Base-by-base conservation (phyloP, 2,888 invertebrate genomes). In the Nebria salina region DNA sequence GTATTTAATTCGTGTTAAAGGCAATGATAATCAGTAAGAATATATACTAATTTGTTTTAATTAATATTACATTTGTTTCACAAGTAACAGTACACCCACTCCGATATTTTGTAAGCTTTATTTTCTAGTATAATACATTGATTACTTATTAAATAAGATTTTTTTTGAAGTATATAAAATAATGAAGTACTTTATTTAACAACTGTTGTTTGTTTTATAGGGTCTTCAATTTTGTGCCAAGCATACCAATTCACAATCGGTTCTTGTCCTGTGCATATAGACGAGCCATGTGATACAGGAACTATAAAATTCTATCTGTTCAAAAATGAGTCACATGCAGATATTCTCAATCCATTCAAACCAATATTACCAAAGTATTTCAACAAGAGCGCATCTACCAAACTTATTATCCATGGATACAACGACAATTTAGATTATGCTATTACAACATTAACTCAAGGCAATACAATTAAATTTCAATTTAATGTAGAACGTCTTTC, bases 341-440 rank as follows among this genome's bases (percentile, higher is more conserved):
- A 85, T 68, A 76, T 83, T 6, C 76, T 88, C 64, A 85, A 88
- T 83, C 87, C 88, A 0, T 86, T 87, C 80, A 84, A 85, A 76
- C 86, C 87, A 43, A 72, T 83, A 11, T 75, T 88, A 72, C 88
- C 88, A 0, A 42, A 77, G 13, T 83, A 83, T 20, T 87, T 85
- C 75, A 83, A 85, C 65, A 84, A 84, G 68, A 81, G 83, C 34
- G 81, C 84, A 9, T 86, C 86, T 4, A 77, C 87, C 26, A 89
- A 89, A 84, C 85, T 89, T 20, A 83, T 88, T 0, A 85, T 90
- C 34, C 90, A 90, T 83, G 90, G 90, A 54, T 90, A 90, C 84
- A 89, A 89, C 8, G 90, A 89, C 13, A 84, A 85, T 65, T 84
- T 87, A 11, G 89, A 89, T 83, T 86, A 85, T 82, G 87, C 88